Evolutionary conservation across 2,113 vertebrate genomes (phyloP).

Genomic region (Fulica atra): DNA sequence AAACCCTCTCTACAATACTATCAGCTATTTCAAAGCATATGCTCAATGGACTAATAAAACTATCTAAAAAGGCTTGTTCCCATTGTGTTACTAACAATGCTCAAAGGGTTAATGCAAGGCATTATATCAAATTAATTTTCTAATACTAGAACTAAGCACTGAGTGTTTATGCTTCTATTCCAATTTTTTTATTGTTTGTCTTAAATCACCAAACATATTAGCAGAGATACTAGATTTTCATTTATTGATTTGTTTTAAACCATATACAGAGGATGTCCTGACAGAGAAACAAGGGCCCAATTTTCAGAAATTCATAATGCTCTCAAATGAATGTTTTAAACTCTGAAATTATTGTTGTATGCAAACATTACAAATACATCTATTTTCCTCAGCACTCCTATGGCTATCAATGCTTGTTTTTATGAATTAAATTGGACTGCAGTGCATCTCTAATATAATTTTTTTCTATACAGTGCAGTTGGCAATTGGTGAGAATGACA

Average conservation of each 20-base stretch:
- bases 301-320: conserved; percentile 67
- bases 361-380: not conserved
- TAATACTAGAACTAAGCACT: conserved; percentile 80
- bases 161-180: conserved; percentile 80
- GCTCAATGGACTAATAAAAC: conserved; percentile 66
- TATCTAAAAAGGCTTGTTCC: conserved; percentile 73
- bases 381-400: not conserved
- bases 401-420: not conserved
- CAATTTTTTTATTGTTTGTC: conserved; percentile 71
- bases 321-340: conserved; percentile 15
- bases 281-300: conserved; percentile 69
- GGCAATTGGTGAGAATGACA: conserved; percentile 40
- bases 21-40: conserved; percentile 71
- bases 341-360: not conserved
- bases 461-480: not conserved
- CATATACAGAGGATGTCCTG: conserved; percentile 61
- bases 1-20: conserved; percentile 40
- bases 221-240: conserved; percentile 73
- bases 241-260: conserved; percentile 66
- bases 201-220: conserved; percentile 71
- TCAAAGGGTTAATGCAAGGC: conserved; percentile 85
- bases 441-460: not conserved
- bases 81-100: conserved; percentile 79
- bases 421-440: conserved; percentile 30
- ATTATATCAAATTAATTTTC: conserved; percentile 77